Evolutionary conservation across 2,797 vertebrate species (phyloP).

Genomic region (Hirundo rustica): DNA sequence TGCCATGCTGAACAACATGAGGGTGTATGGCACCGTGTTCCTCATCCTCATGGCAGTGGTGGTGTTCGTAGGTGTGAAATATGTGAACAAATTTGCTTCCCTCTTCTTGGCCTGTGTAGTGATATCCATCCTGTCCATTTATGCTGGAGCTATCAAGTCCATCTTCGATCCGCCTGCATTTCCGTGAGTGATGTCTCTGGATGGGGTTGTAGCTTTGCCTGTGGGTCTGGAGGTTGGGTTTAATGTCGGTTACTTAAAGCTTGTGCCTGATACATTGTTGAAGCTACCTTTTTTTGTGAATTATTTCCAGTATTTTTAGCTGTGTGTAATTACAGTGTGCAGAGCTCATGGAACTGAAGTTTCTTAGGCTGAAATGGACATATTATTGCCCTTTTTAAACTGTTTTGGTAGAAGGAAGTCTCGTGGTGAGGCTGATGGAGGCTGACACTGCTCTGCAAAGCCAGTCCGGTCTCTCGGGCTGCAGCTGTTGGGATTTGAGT

Average conservation of each 20-base stretch:
- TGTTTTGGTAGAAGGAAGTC: neutral
- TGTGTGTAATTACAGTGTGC: neutral
- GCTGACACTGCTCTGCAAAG: neutral
- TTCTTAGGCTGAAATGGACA: neutral
- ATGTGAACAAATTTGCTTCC: constrained; percentile 97
- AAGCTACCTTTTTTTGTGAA: neutral
- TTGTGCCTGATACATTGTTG: neutral
- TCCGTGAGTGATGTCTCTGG: constrained; percentile 82
- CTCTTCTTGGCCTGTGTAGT: constrained; percentile 97
- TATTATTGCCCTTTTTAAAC: neutral
- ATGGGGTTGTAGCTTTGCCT: neutral
- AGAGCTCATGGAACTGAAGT: neutral
- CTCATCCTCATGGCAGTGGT: constrained; percentile 94
- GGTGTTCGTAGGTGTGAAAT: constrained; percentile 97
- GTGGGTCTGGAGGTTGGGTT: neutral
- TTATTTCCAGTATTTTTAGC: neutral
- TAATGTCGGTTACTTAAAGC: neutral
- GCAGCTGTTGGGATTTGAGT: neutral
- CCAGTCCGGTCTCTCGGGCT: neutral
- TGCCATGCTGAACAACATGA: constrained; percentile 95
- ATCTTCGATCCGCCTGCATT: constrained; percentile 92
- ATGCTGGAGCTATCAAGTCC: constrained; percentile 94
- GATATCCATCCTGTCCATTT: constrained; percentile 96
- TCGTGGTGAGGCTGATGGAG: neutral
- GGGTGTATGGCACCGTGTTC: constrained; percentile 95